Conservation (phyloP, 2,797 vertebrate species). For the Leptodactylus fallax region DNA sequence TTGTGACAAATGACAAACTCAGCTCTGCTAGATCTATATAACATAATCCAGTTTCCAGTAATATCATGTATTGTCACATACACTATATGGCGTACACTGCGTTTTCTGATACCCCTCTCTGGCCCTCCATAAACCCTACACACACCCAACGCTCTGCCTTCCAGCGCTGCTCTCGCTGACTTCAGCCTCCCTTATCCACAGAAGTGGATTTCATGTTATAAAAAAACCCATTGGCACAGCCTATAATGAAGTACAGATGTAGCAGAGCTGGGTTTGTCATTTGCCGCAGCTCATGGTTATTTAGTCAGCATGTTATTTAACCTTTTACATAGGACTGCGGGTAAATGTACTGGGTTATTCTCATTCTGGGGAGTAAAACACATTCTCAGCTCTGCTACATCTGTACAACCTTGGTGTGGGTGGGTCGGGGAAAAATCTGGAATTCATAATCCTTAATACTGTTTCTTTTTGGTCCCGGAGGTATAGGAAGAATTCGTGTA, state of each 20-base stretch:
- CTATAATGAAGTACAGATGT: neutral
- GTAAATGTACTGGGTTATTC: neutral
- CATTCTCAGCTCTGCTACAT: neutral
- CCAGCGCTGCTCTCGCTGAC: neutral
- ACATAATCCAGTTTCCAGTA: neutral
- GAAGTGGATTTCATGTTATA: neutral
- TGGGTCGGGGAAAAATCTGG: constrained; percentile 49
- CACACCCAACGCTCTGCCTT: neutral
- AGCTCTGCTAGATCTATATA: neutral
- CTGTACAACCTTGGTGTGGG: constrained; percentile 9
- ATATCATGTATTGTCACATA: neutral
- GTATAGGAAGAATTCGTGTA: constrained; percentile 15
- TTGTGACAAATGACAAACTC: neutral
- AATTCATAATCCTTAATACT: constrained; percentile 44
- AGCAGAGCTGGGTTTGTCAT: neutral
- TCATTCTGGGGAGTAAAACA: neutral
- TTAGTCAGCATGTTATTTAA: neutral
- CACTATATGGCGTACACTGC: neutral
- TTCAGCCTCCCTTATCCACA: neutral
- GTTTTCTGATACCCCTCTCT: neutral
- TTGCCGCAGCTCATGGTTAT: neutral
- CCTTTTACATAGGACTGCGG: neutral
- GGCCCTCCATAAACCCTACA: neutral
- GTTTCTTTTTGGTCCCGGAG: constrained; percentile 9
- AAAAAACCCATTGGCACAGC: neutral